phyloP scores from a whole-genome alignment of 1,140 invertebrate genomes.

The Asobara japonica region DNA sequence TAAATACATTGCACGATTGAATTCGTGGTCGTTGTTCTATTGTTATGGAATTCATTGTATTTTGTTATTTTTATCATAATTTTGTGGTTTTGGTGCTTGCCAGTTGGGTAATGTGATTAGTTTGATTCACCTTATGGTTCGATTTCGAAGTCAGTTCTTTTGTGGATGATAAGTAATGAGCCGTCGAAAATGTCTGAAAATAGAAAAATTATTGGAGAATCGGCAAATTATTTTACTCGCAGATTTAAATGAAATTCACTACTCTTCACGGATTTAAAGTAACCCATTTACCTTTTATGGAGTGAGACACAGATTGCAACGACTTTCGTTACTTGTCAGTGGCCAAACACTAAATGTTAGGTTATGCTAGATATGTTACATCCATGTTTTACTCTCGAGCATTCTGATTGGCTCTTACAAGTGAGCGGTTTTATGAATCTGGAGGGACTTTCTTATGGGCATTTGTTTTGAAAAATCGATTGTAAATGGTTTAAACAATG shows the following conservation, averaged over 20 bases:
- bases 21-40: constrained; percentile 57
- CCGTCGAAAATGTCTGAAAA: background rate
- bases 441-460: too few species aligned
- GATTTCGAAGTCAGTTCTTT: background rate
- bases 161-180: background rate
- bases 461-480: too few species aligned
- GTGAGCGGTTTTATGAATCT: background rate
- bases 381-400: background rate
- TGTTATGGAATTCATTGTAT: constrained; percentile 53
- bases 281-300: too few species aligned
- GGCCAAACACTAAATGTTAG: background rate
- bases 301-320: background rate
- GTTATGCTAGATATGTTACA: background rate
- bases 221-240: too few species aligned
- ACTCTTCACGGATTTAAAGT: too few species aligned
- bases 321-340: background rate
- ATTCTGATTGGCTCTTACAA: background rate
- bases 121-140: background rate
- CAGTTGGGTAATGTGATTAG: background rate
- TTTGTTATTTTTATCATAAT: background rate
- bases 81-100: background rate
- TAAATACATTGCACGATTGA: constrained; percentile 54
- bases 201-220: too few species aligned
- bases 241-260: too few species aligned
- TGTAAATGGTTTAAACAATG: too few species aligned